These are phyloP conservation scores for Holacanthus passer DNA, from an alignment of 2,113 vertebrate genomes.

Conservation along the genomic window DNA sequence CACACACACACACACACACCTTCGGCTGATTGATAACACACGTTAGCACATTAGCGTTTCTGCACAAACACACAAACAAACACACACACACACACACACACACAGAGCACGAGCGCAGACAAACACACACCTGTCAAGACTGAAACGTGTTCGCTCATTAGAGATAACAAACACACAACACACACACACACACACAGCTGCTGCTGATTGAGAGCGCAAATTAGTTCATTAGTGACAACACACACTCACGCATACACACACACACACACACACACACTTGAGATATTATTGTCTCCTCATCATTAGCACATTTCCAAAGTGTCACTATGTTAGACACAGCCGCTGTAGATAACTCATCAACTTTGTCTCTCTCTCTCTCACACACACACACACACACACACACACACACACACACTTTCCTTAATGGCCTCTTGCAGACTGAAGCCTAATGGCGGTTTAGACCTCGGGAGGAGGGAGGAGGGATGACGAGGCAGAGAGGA, in stretches of 20 bases:
- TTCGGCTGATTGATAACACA: slow-evolving; percentile 39
- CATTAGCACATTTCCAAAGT: slow-evolving; percentile 65
- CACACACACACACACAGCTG: slow-evolving; percentile 50
- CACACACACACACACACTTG: slow-evolving; percentile 17
- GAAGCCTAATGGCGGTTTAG: slow-evolving; percentile 12
- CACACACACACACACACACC: slow-evolving; percentile 27
- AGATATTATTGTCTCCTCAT: slow-evolving; percentile 46
- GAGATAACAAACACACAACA: slow-evolving; percentile 48
- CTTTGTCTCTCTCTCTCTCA: slow-evolving; percentile 22
- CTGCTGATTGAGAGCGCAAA: slow-evolving; percentile 22
- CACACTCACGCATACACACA: slow-evolving; percentile 15
- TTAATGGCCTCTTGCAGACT: slow-evolving; percentile 39
- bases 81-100: slow-evolving; percentile 22
- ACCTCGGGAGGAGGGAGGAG: slow-evolving; percentile 9
- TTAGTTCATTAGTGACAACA: slow-evolving; percentile 22
- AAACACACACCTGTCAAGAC: slow-evolving; percentile 42
- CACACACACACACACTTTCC: slow-evolving; percentile 1
- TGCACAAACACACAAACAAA: slow-evolving; percentile 13
- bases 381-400: neutral
- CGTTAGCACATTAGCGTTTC: slow-evolving; percentile 23
- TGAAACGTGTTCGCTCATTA: slow-evolving; percentile 26
- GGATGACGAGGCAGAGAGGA: neutral
- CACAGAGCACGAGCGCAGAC: neutral
- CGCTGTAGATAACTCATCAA: slow-evolving; percentile 43
- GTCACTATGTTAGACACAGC: slow-evolving; percentile 56